Base-by-base conservation (phyloP, 2,113 vertebrate genomes). In the Chloebia gouldiae region DNA sequence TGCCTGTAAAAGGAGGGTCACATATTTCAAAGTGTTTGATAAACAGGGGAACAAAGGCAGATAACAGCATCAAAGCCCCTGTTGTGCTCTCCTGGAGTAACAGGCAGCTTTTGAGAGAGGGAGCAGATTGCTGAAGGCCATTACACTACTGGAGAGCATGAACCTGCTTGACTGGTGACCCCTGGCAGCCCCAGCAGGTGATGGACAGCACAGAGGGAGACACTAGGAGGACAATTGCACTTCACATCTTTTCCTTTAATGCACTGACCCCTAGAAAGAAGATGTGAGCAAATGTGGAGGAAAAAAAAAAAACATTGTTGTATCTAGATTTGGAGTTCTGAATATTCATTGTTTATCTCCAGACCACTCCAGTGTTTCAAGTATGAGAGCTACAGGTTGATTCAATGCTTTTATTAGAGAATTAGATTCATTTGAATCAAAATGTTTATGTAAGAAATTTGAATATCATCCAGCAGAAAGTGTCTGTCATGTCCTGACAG, bases 81-180 rank as follows among this genome's bases (percentile, higher is more conserved):
- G 0, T 22, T 31, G 37, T 17, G 9, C 40, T 57, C 21, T 80
- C 27, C 42, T 66, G 61, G 7, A 51, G 22, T 28, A 21, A 40
- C 0, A 0, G 14, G 7, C 39, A 31, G 24, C 31, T 17, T 44
- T 73, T 54, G 37, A 27, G 9, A 64, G 64, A 49, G 59, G 59
- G n/a, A 78, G 11, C 16, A 15, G 40, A 19, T 56, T 65, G 83
- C 35, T 12, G 15, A 54, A 11, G 15, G 23, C 24, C 17, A 23
- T 39, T 4, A 1, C 2, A 3, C 30, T 35, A 53, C 47, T 68
- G 86, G 44, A 47, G 57, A 66, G 37, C 2, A 8, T 4, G 31
- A 75, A 53, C 11, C 35, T 0, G 0, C 45, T 13, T 9, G 3
- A 47, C 16, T 10, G 11, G 18, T 35, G 21, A 19, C 7, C 11